Conservation (phyloP, 2,888 invertebrate species). For the Cenopis cana region DNA sequence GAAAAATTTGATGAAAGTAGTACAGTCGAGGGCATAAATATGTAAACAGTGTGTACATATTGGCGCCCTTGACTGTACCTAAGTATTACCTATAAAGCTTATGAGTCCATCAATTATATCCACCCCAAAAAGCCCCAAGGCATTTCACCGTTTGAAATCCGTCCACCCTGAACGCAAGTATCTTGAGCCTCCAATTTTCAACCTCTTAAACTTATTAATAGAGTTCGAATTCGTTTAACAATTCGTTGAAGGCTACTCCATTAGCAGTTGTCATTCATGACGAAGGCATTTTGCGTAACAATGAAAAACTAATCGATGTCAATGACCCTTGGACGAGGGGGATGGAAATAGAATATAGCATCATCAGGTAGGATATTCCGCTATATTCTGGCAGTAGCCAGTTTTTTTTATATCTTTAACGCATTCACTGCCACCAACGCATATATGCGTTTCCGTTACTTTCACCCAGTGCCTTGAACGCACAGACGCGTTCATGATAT, state of each 20-base stretch:
- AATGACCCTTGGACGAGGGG: conserved; percentile 11
- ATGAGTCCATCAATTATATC: neutral
- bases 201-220: neutral
- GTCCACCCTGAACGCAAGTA: neutral
- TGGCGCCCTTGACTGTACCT: too few species aligned
- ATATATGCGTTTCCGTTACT: too few species aligned
- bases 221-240: neutral
- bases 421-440: too few species aligned
- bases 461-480: too few species aligned
- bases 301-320: conserved; percentile 33
- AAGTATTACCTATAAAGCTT: too few species aligned
- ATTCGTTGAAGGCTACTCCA: neutral
- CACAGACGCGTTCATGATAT: too few species aligned
- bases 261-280: conserved; percentile 29
- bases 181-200: neutral
- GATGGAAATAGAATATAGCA: conserved; percentile 22
- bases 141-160: conserved; percentile 12
- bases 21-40: too few species aligned
- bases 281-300: conserved; percentile 30
- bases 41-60: too few species aligned
- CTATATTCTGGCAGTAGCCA: too few species aligned
- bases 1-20: too few species aligned
- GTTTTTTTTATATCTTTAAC: too few species aligned
- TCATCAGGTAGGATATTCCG: neutral
- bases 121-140: neutral